Conservation (phyloP, 2,888 invertebrate species). For the Gisinianus flammeolus region DNA sequence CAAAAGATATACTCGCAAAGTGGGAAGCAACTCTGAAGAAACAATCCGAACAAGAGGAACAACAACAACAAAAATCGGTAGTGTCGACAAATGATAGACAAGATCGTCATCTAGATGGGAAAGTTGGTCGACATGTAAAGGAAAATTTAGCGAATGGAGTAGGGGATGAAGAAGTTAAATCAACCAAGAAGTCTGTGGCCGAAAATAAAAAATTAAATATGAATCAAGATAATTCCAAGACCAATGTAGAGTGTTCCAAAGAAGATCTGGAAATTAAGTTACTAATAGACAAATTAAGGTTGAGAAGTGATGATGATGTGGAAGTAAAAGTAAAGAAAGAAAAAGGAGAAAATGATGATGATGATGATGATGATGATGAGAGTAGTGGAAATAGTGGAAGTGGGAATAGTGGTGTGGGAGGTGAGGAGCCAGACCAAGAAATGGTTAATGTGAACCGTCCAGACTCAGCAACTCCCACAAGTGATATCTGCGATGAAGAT, state of each 20-base stretch:
- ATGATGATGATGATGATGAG: background rate
- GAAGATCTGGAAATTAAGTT: background rate
- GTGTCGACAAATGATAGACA: background rate
- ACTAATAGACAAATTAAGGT: background rate
- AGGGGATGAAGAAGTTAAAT: background rate
- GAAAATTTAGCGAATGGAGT: background rate
- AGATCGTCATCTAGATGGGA: background rate
- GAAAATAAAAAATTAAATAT: background rate
- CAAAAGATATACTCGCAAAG: conserved; percentile 48
- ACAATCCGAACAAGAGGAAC: conserved; percentile 31
- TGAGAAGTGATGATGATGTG: background rate
- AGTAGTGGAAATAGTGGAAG: background rate
- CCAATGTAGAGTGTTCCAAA: background rate
- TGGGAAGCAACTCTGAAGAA: conserved; percentile 54
- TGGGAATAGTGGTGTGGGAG: background rate
- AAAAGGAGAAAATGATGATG: too few relatives aligned
- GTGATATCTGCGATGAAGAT: background rate
- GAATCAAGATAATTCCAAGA: background rate
- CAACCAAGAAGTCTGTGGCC: background rate
- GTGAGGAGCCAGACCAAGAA: too few relatives aligned
- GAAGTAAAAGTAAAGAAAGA: background rate
- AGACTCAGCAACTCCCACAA: background rate
- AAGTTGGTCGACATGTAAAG: background rate
- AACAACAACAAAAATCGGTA: conserved; percentile 6
- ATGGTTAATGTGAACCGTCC: too few relatives aligned